Evolutionary conservation across 2,113 vertebrate genomes (phyloP), one percentile per base, ranked within the genome.

Genomic region (Thalassarche chlororhynchos): DNA sequence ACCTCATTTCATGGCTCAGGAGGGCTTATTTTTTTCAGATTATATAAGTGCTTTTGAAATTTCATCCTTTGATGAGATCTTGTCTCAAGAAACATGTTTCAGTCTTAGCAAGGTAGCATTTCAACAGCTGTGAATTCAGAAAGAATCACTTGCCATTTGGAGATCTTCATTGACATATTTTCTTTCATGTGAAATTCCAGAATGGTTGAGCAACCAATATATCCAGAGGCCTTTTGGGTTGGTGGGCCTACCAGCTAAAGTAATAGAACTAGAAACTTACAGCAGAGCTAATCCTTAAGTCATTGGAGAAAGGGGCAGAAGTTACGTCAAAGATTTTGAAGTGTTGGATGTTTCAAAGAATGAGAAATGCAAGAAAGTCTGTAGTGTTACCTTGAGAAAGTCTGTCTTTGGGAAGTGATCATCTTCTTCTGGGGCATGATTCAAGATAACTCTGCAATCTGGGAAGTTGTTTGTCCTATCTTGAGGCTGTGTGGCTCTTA

Each of bases 11-110:
- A 40, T 89, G 70, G 54, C 89, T 96, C 95, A 94, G 54, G 58
- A 85, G 81, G 84, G 42, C 91, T 96, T 96, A 54, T 6, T 79
- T 89, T 94, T 89, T 94, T 87, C 44, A 89, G 85, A 49, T 94
- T 94, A 83, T 79, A 14, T 85, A 94, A 87, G 75, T 95, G 81
- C 74, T 97, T 96, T 97, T 96, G 91, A 97, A 97, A 96, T 92
- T 69, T 87, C 54, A 72, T 91, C 65, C 69, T 96, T 96, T 93
- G 81, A 91, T 66, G 54, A 82, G 81, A 93, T 92, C 91, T 93
- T 95, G 38, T 96, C 46, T 2, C 66, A 93, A 77, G 85, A 90
- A 92, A 58, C 5, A 4, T 71, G 58, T 90, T 95, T 93, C 71
- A 94, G 84, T 88, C 84, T 95, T 96, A 77, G 70, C 58, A 79